These are phyloP conservation scores for Nomada ruficornis DNA, from an alignment of 2,888 invertebrate genomes.

Conservation along the genomic window DNA sequence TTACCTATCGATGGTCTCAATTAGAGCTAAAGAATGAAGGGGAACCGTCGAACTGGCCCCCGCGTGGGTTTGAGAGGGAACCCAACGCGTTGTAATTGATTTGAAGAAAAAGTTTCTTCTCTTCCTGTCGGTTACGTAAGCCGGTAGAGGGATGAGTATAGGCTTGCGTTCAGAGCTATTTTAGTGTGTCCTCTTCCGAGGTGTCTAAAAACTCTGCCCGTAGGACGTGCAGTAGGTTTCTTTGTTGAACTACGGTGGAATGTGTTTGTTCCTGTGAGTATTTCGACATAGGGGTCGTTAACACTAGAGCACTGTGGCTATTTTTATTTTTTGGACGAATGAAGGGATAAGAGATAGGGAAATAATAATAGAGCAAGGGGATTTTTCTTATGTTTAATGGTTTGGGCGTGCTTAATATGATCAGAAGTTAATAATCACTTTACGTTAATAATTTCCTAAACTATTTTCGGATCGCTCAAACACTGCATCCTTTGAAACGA, in stretches of 20 bases:
- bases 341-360: too few species aligned
- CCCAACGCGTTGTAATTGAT: conserved; percentile 42
- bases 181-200: conserved; percentile 1
- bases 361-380: too few species aligned
- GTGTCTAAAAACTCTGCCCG: conserved; percentile 1
- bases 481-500: too few species aligned
- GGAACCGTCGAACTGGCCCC: conserved; percentile 32
- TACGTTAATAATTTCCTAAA: too few species aligned
- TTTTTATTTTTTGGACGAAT: neutral
- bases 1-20: conserved; percentile 68
- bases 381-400: too few species aligned
- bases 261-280: neutral
- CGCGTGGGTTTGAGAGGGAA: conserved; percentile 47
- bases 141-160: neutral
- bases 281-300: neutral
- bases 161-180: neutral
- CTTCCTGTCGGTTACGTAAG: conserved; percentile 33
- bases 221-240: neutral
- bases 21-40: conserved; percentile 38
- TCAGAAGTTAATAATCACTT: too few species aligned
- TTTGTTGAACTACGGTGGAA: neutral
- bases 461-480: too few species aligned
- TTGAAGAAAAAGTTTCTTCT: conserved; percentile 46
- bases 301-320: neutral
- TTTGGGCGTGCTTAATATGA: too few species aligned